Evolutionary conservation across 2,888 invertebrate genomes (phyloP).

Genomic region (Drosophila buzzatii): DNA sequence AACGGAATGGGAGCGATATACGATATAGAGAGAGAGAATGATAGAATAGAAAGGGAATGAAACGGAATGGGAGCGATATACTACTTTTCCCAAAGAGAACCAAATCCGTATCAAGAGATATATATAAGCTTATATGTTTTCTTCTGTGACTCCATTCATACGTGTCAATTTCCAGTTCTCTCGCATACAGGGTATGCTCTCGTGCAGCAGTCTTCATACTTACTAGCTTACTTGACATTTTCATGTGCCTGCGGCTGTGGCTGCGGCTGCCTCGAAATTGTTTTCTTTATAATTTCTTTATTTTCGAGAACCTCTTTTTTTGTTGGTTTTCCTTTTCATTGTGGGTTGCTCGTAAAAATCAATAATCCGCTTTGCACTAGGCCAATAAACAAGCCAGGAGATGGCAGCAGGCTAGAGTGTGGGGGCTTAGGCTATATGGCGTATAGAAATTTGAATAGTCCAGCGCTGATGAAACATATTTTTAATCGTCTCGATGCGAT

Average conservation of each 20-base stretch:
- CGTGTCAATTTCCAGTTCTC: not conserved
- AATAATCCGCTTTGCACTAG: constrained; percentile 73
- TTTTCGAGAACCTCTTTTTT: constrained; percentile 5
- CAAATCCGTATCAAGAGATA: too few relatives aligned
- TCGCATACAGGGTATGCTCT: not conserved
- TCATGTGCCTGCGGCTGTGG: constrained; percentile 55
- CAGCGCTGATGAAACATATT: constrained; percentile 50
- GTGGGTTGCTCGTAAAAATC: constrained; percentile 58
- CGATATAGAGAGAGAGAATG: too few relatives aligned
- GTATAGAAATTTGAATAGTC: not conserved
- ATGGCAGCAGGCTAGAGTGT: not conserved
- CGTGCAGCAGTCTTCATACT: not conserved
- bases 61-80: too few relatives aligned
- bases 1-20: too few relatives aligned
- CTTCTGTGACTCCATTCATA: too few relatives aligned
- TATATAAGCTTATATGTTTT: too few relatives aligned
- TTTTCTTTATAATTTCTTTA: constrained; percentile 33
- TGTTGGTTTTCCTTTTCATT: not conserved
- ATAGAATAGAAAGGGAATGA: too few relatives aligned
- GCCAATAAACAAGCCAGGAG: constrained; percentile 48
- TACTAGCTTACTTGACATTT: constrained; percentile 33
- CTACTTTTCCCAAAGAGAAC: too few relatives aligned
- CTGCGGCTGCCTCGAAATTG: constrained; percentile 41
- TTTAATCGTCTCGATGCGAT: constrained; percentile 66
- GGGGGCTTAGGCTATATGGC: not conserved